Evolutionary conservation across 1,140 invertebrate species (phyloP), one percentile per base, ranked within the genome.

Genomic region (Diachasmimorpha longicaudata): DNA sequence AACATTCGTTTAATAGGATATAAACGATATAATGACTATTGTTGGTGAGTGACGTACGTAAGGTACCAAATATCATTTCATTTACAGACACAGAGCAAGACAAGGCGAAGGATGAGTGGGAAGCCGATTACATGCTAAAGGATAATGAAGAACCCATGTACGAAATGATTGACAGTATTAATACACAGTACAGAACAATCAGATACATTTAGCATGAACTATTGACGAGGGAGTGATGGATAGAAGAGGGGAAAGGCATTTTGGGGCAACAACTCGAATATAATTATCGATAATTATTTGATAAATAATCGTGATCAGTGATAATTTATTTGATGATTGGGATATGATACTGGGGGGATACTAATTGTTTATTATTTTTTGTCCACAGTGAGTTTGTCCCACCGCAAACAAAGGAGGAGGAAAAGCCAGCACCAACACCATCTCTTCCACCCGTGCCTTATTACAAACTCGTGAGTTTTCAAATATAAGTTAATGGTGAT

Each of bases 1-100:
- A 42, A 58, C 1, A 21, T 72, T 14, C 42, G 14, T 36, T 14
- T 72, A 10, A 36, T 31, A 42, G 4, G 36, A 14, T 11, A 70
- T 52, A 70, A 37, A 52, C 31, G 19, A 52, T 46, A 11, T 63
- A 25, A 74, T 67, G 19, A 25, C 16, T 67, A 31, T 31, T 31
- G 31, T 31, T 31, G 31, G 31, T 19, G 66, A n/a, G 25, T 23
- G 39, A 37, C 44, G 72, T 55, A 48, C 66, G 67, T 77, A 72
- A 44, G 74, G 79, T 74, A 78, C 58, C 36, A 58, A 42, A 70
- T 74, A 44, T 78, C 2, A 77, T 80, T 80, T 76, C 42, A 52
- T 81, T 88, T 88, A 78, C 87, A 88, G 87, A 88, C 87, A 86
- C 84, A 80, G 79, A 82, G 79, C 81, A 79, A 84, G 87, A 88